Evolutionary conservation across 2,888 invertebrate genomes (phyloP).

Genomic region (Ptilodon capucinus): DNA sequence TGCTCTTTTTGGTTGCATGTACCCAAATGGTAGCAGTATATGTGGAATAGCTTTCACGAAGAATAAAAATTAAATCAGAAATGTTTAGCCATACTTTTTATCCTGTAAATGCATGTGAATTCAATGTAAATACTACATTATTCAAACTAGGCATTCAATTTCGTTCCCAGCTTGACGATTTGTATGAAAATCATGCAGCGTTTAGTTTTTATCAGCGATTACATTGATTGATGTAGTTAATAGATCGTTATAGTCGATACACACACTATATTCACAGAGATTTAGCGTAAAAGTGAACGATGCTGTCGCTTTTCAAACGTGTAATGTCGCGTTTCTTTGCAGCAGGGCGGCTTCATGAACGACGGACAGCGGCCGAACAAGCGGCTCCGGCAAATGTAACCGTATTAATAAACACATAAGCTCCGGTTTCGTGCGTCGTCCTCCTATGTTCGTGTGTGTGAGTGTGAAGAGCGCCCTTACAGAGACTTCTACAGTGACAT

Average conservation of each 20-base stretch:
- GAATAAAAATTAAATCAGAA: too few species aligned
- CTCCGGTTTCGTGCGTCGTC: constrained; percentile 54
- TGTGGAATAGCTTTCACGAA: not conserved
- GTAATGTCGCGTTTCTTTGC: constrained; percentile 10
- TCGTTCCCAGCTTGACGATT: not conserved
- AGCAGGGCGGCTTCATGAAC: constrained; percentile 76
- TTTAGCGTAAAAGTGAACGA: not conserved
- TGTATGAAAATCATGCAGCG: not conserved
- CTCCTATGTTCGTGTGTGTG: constrained; percentile 70
- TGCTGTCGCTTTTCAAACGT: not conserved
- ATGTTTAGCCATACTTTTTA: too few species aligned
- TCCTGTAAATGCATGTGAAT: not conserved
- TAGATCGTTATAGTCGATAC: not conserved
- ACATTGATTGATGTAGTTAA: not conserved
- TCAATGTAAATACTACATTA: not conserved
- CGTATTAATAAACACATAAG: constrained; percentile 32
- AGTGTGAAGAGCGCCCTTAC: constrained; percentile 54
- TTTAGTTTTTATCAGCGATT: not conserved
- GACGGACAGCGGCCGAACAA: constrained; percentile 80
- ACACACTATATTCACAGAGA: not conserved
- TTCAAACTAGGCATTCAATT: not conserved
- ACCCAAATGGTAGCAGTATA: constrained; percentile 18
- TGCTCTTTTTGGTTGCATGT: constrained; percentile 24
- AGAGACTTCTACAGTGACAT: constrained; percentile 69
- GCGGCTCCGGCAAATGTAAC: constrained; percentile 74